These are phyloP conservation scores for Scaptomyza montana DNA, from an alignment of 1,140 invertebrate genomes.

Conservation along the genomic window DNA sequence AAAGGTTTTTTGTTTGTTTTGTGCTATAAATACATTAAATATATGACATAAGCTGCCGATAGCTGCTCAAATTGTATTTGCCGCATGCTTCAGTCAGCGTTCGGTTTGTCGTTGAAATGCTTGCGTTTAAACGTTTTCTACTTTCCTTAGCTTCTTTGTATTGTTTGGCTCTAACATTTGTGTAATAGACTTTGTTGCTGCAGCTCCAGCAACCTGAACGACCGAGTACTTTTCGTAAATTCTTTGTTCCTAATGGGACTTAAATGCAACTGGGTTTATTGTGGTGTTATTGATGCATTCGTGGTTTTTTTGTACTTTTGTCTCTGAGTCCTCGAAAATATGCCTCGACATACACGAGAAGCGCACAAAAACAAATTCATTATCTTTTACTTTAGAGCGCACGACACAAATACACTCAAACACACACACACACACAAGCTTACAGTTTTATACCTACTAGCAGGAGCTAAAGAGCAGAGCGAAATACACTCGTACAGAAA, in stretches of 20 bases:
- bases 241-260: conserved; percentile 15
- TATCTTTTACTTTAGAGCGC: conserved; percentile 71
- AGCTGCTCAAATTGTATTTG: neutral
- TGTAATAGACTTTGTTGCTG: conserved; percentile 57
- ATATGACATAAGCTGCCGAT: neutral
- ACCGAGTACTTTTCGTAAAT: conserved; percentile 49
- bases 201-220: conserved; percentile 18
- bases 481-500: conserved; percentile 23
- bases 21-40: neutral
- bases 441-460: conserved; percentile 16
- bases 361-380: conserved; percentile 72
- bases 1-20: neutral
- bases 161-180: conserved; percentile 43
- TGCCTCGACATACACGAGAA: conserved; percentile 35
- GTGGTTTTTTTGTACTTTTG: conserved; percentile 29
- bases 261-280: conserved; percentile 19
- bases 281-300: conserved; percentile 38
- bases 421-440: conserved; percentile 27
- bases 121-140: conserved; percentile 39
- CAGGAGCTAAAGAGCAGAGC: conserved; percentile 52
- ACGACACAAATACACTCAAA: conserved; percentile 13
- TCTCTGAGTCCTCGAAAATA: conserved; percentile 41
- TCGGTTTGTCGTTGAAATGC: conserved; percentile 11
- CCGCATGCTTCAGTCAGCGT: neutral
- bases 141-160: conserved; percentile 29